Evolutionary conservation across 1,140 invertebrate species (phyloP), one percentile per base, ranked within the genome.

Genomic region (Condylostylus longicornis): DNA sequence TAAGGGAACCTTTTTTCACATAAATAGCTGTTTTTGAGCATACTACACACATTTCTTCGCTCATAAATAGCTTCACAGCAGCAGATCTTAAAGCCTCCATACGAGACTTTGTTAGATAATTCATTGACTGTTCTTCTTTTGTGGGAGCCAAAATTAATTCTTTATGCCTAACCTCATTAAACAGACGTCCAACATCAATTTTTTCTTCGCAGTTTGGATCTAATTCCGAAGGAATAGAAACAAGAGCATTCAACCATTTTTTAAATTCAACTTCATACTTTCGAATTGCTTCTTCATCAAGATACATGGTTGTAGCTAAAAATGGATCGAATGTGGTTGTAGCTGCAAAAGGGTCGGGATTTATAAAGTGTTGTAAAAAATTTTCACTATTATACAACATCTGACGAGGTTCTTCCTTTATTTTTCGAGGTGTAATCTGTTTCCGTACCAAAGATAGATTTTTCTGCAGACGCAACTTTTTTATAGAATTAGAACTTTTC

Each of bases 191-290:
- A n/a, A 80, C 68, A 50, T 83, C 77, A 12, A 79, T 65, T 53
- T 70, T 67, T 37, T 66, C 59, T 33, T 70, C 67, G 2, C 66
- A 46, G 33, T 78, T 73, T 22, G 75, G 72, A 44, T 77, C 72
- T 1, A 80, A 58, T 45, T 80, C 76, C 0, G 68, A 64, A 2
- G 82, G 80, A 6, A 86, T 82, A 3, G 83, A 85, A 2, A 94
- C 60, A 21, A 93, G 63, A 36, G 76, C 79, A 61, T 93, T 93
- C 0, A 93, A 58, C 87, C 87, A 93, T 42, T 80, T 78, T 43
- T 77, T 79, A 47, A 93, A 88, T 43, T 82, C 77, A 1, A 63
- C 61, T 61, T 86, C 80, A 54, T 90, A 82, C 41, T 78, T 75
- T 32, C 79, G 70, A 9, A 88, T 70, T 64, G 83, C 85, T 48